Evolutionary conservation across 2,888 invertebrate species (phyloP).

Genomic region (Leucophenga montana): DNA sequence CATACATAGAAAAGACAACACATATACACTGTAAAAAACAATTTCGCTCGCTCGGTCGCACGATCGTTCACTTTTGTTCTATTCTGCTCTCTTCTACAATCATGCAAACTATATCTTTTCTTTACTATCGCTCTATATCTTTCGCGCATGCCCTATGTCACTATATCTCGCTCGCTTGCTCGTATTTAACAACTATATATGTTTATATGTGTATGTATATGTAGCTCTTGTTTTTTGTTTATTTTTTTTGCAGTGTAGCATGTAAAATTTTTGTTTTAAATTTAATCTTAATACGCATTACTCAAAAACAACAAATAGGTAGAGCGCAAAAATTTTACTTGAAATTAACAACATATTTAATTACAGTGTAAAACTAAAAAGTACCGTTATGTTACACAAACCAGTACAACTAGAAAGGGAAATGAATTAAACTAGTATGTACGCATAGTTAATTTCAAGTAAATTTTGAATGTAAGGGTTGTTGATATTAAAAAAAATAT

Average conservation of each 20-base stretch:
- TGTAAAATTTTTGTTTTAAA: conserved; percentile 5
- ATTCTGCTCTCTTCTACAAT: too few species aligned
- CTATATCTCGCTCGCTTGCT: conserved; percentile 34
- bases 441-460: not conserved
- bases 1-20: not conserved
- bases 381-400: too few species aligned
- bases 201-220: not conserved
- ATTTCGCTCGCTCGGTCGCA: not conserved
- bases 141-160: conserved; percentile 31
- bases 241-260: not conserved
- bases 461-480: too few species aligned
- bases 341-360: too few species aligned
- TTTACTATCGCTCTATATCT: conserved; percentile 30
- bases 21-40: not conserved
- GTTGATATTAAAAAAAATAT: too few species aligned
- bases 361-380: not conserved
- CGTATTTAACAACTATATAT: conserved; percentile 18
- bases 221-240: not conserved
- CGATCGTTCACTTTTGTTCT: conserved; percentile 33
- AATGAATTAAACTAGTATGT: not conserved
- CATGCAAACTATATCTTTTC: conserved; percentile 25
- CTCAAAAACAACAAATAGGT: too few species aligned
- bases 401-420: not conserved
- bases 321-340: too few species aligned
- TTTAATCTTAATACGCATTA: too few species aligned